These are phyloP conservation scores for Papilio gigon DNA, from an alignment of 2,888 invertebrate genomes.

Conservation along the genomic window DNA sequence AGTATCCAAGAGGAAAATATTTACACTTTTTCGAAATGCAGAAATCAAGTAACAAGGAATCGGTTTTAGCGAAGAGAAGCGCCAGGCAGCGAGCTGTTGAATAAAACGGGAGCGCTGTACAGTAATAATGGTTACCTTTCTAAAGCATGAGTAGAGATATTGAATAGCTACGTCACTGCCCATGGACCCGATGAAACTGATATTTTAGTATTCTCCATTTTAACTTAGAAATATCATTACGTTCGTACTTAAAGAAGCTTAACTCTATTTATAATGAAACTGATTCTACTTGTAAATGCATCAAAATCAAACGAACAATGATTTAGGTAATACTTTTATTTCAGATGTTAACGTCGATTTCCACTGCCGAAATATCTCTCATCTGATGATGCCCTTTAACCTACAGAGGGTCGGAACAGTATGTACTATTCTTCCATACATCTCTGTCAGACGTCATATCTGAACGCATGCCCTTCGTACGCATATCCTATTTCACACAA, in stretches of 20 bases:
- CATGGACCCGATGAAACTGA: slow-evolving; percentile 51
- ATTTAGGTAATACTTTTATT: too few relatives aligned
- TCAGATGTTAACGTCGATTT: too few relatives aligned
- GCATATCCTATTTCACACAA: too few relatives aligned
- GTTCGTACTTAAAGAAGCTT: background rate
- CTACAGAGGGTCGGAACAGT: too few relatives aligned
- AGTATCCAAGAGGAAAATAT: slow-evolving; percentile 80
- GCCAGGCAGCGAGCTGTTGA: slow-evolving; percentile 70
- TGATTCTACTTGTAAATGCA: background rate
- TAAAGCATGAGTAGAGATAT: slow-evolving; percentile 65
- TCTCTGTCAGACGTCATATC: too few relatives aligned
- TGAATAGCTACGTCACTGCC: slow-evolving; percentile 52
- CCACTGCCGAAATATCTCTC: too few relatives aligned
- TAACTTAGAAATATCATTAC: background rate
- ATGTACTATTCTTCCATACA: too few relatives aligned
- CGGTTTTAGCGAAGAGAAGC: slow-evolving; percentile 78
- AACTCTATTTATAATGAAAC: background rate
- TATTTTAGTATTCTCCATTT: slow-evolving; percentile 45
- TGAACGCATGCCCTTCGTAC: too few relatives aligned
- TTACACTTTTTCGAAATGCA: slow-evolving; percentile 81
- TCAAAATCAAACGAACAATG: too few relatives aligned
- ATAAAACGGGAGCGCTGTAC: slow-evolving; percentile 70
- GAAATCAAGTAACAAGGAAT: slow-evolving; percentile 82
- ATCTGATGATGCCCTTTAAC: too few relatives aligned
- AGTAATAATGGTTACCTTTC: slow-evolving; percentile 73